A percentile compares a stretch with the other conserved stretches of the same genome.
These are phyloP conservation scores for Sceloporus tristichus DNA, from an alignment of 2,113 vertebrate genomes.

Conservation along the genomic window DNA sequence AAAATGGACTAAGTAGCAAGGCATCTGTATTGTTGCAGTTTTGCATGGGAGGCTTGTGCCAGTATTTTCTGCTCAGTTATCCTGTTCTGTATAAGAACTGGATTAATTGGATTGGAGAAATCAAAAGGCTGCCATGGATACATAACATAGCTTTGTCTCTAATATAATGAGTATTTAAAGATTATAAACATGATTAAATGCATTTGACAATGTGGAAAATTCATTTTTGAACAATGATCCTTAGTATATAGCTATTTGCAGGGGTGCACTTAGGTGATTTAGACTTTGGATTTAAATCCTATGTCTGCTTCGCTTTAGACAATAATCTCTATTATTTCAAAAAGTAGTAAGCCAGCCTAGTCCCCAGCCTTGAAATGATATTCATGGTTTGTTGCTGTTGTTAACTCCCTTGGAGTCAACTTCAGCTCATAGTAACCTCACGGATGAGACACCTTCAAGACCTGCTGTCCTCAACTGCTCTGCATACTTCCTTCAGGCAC, in stretches of 20 bases:
- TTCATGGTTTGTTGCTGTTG: background rate
- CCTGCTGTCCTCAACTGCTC: no score
- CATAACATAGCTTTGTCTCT: background rate
- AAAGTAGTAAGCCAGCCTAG: background rate
- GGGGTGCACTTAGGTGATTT: background rate
- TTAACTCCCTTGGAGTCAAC: no score
- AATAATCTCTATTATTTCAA: background rate
- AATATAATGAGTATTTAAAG: background rate
- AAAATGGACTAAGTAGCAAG: background rate
- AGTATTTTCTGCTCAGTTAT: background rate
- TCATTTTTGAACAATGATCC: background rate
- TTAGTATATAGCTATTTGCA: background rate
- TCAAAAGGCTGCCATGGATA: background rate
- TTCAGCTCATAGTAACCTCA: no score
- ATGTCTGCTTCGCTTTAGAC: background rate
- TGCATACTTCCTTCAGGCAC: no score
- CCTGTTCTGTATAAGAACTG: background rate
- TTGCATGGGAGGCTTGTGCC: background rate
- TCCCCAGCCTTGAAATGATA: background rate
- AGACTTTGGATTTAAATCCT: background rate
- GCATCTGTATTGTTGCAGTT: background rate
- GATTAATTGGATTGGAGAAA: background rate
- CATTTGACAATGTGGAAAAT: background rate
- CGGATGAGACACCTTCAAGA: no score
- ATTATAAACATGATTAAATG: background rate